These are phyloP conservation scores for Polyommatus icarus DNA, from an alignment of 2,888 invertebrate species.

Conservation along the genomic window DNA sequence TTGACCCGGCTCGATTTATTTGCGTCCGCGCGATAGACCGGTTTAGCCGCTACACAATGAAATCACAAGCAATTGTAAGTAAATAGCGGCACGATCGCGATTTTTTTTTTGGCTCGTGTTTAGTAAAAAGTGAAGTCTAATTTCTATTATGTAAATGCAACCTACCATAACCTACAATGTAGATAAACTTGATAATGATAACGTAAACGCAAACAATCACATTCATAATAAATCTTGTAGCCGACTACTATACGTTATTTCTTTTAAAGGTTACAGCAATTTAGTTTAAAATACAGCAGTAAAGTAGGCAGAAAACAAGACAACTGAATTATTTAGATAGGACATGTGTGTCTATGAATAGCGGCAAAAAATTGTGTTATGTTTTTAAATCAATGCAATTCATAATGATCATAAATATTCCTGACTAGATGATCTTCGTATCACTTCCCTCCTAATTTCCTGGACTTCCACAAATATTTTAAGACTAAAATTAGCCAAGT, in stretches of 20 bases:
- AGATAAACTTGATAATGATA: neutral
- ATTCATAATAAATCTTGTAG: conserved; percentile 4
- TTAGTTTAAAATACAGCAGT: conserved; percentile 12
- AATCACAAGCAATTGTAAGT: too few species aligned
- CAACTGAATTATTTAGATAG: neutral
- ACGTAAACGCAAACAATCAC: neutral
- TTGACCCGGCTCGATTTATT: too few species aligned
- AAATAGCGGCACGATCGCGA: too few species aligned
- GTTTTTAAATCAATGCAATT: neutral
- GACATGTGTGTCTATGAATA: neutral
- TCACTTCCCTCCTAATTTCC: too few species aligned
- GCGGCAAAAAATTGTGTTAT: neutral
- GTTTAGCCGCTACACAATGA: too few species aligned
- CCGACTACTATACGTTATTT: neutral
- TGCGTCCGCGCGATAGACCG: too few species aligned
- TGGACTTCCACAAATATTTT: too few species aligned
- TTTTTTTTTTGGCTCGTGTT: too few species aligned
- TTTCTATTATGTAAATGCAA: neutral
- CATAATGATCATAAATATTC: neutral
- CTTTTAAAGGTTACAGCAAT: conserved; percentile 7
- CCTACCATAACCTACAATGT: neutral
- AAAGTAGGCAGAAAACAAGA: neutral
- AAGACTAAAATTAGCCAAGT: too few species aligned
- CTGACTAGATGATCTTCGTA: too few species aligned
- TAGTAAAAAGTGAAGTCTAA: neutral